Evolutionary conservation across 2,888 invertebrate genomes (phyloP).

Genomic region (Scotopteryx bipunctaria): DNA sequence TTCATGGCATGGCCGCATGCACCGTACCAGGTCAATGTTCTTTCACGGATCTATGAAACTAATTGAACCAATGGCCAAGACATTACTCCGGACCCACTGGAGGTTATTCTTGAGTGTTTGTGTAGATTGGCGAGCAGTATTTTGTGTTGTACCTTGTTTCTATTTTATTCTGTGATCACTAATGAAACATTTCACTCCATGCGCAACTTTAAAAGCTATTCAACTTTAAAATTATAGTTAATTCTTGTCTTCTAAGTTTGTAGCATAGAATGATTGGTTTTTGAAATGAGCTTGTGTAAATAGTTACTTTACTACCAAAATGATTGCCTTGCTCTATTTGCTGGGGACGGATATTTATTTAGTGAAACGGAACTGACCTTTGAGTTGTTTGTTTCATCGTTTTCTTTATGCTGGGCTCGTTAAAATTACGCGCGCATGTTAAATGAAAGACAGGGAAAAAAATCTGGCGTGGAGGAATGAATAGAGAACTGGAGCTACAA

Average conservation of each 20-base stretch:
- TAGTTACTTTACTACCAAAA: neutral
- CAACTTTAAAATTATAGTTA: neutral
- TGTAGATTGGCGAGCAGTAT: conserved; percentile 39
- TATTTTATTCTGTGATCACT: conserved; percentile 68
- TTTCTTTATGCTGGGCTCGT: conserved; percentile 11
- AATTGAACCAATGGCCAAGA: conserved; percentile 60
- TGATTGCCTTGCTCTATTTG: conserved; percentile 36
- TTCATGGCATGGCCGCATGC: conserved; percentile 33
- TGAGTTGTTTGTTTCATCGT: conserved; percentile 18
- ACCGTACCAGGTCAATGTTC: conserved; percentile 59
- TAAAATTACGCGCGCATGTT: conserved; percentile 7
- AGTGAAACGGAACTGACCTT: conserved; percentile 36
- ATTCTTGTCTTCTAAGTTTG: neutral
- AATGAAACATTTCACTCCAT: conserved; percentile 43
- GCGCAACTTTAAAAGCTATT: conserved; percentile 25
- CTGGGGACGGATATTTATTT: conserved; percentile 54
- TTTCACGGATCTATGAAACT: conserved; percentile 62
- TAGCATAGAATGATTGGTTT: neutral
- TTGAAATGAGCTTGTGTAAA: neutral
- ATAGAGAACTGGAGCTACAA: conserved; percentile 9
- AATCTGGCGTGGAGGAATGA: conserved; percentile 2
- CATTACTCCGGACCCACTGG: conserved; percentile 46
- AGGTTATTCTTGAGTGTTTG: conserved; percentile 49
- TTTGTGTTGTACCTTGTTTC: conserved; percentile 44
- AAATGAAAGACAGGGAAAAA: conserved; percentile 2